Conservation (phyloP, 2,888 invertebrate genomes). For the Crocallis elinguaria region DNA sequence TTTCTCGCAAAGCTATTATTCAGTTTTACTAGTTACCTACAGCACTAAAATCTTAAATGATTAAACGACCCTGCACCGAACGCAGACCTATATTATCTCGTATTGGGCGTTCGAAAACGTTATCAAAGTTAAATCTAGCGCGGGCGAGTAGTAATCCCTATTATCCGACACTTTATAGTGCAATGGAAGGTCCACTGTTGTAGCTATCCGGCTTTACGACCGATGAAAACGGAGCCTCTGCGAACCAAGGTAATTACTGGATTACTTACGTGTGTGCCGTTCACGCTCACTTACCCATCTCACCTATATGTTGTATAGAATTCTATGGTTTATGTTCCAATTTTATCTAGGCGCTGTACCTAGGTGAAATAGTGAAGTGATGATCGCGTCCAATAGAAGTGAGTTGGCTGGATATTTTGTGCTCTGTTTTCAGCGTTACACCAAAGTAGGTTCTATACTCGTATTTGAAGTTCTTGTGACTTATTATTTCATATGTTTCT, state of each 20-base stretch:
- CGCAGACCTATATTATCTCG: conserved; percentile 28
- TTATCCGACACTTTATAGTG: conserved; percentile 77
- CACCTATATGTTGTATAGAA: neutral
- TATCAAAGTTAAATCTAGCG: conserved; percentile 67
- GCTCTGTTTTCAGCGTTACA: too few relatives aligned
- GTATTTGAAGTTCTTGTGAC: too few relatives aligned
- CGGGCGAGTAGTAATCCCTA: conserved; percentile 73
- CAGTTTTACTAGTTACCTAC: neutral
- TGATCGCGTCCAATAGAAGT: too few relatives aligned
- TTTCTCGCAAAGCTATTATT: neutral
- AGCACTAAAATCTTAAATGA: neutral
- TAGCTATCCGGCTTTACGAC: conserved; percentile 76
- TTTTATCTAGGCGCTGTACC: too few relatives aligned
- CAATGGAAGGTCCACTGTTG: conserved; percentile 67
- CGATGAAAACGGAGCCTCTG: conserved; percentile 75
- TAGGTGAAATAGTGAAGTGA: too few relatives aligned
- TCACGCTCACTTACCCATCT: conserved; percentile 33
- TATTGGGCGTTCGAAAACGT: conserved; percentile 46
- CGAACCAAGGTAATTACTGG: conserved; percentile 74
- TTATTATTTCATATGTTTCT: too few relatives aligned
- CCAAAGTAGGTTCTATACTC: too few relatives aligned
- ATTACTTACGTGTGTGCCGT: conserved; percentile 66
- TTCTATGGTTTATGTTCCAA: too few relatives aligned
- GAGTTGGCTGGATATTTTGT: too few relatives aligned
- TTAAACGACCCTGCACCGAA: neutral